Base-by-base conservation (phyloP, 1,140 invertebrate genomes). In the Ceratina calcarata region DNA sequence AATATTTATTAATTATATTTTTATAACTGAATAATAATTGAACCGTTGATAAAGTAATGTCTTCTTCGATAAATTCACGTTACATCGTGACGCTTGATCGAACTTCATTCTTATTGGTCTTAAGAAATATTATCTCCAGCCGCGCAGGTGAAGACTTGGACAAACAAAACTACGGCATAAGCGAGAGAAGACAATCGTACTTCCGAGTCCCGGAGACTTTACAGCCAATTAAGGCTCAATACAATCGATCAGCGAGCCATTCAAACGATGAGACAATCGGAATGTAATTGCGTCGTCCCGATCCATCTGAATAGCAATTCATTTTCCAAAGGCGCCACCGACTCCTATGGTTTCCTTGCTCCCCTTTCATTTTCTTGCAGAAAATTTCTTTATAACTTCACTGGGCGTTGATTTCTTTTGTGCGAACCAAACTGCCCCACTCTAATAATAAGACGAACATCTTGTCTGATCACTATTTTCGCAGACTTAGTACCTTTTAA, bases 261-360 rank as follows among this genome's bases (percentile, higher is more conserved):
- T 92, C 84, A 91, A 91, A 88, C 86, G 84, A 87, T 83, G 88
- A 91, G 87, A 92, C 91, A 92, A 92, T 92, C 85, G 87, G 82
- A 92, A 91, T 92, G 91, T 91, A 92, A 92, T 92, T 92, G 90
- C 90, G 82, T 88, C 89, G 75, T 86, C 86, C 86, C 87, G 82
- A 91, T 90, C 84, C 80, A 70, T 69, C 85, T 88, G 85, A 90
- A 90, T 90, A 80, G 84, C 88, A 87, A 91, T 92, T 91, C 89
- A 91, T 91, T 90, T 89, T 87, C 87, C 77, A 82, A 82, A 84
- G 78, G 37, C 37, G 37, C 37, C 37, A 45, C 37, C 37, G 37
- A 45, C 37, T 45, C 37, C 37, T 10, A 10, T 6, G 65, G 60
- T 15, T 1, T 74, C 55, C 51, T 58, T 65, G 65, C 83, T 70